phyloP scores from a whole-genome alignment of 2,888 invertebrate species.

The Serrognathus titanus region DNA sequence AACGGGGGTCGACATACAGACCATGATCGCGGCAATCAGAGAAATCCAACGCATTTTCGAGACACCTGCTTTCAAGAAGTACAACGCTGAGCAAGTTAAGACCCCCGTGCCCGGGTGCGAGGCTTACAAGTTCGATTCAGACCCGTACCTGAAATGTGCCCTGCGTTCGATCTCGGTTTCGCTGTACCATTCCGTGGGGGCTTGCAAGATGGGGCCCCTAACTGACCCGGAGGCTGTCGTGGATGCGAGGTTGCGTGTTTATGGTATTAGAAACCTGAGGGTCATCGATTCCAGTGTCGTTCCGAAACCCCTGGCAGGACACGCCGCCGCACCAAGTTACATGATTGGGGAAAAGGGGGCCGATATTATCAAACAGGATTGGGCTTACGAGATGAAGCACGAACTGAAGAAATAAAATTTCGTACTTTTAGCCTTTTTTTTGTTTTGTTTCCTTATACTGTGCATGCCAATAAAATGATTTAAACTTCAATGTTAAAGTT shows the following conservation, averaged over 20 bases:
- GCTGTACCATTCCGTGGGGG: constrained; percentile 48
- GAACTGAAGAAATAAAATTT: too few species aligned
- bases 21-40: constrained; percentile 59
- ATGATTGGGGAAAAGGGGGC: constrained; percentile 72
- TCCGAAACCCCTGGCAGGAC: constrained; percentile 61
- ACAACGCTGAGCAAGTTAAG: constrained; percentile 48
- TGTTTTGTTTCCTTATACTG: too few species aligned
- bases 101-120: constrained; percentile 51
- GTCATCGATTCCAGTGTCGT: constrained; percentile 68
- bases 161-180: constrained; percentile 38
- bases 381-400: background rate
- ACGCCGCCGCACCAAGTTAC: constrained; percentile 64
- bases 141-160: constrained; percentile 71
- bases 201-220: constrained; percentile 69
- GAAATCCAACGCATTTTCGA: constrained; percentile 54
- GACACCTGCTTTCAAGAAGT: constrained; percentile 58
- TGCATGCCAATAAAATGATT: too few species aligned
- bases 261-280: constrained; percentile 58
- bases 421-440: too few species aligned
- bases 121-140: constrained; percentile 52
- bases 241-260: constrained; percentile 48
- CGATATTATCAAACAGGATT: constrained; percentile 54
- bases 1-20: constrained; percentile 57
- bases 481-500: too few species aligned
- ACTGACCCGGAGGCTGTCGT: constrained; percentile 49